Percentiles rank a stretch among this genome's conserved stretches.
These are phyloP conservation scores for Crossaster papposus DNA, from an alignment of 53 echinoderm and acorn worm species.

Conservation along the genomic window DNA sequence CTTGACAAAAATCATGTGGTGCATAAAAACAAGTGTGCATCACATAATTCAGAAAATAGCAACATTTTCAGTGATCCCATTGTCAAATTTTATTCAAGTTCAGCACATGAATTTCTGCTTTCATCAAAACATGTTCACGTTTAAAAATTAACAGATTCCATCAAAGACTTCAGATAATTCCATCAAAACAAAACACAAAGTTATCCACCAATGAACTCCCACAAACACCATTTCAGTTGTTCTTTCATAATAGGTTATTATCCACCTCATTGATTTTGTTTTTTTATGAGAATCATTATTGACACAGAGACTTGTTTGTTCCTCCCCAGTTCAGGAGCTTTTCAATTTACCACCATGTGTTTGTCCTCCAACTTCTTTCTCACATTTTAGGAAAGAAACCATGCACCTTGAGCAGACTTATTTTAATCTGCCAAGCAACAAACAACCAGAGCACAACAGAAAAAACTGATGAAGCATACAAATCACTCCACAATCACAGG, in stretches of 20 bases:
- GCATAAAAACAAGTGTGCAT: no score
- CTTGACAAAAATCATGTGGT: no score
- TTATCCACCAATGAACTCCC: neutral
- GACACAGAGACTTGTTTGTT: neutral
- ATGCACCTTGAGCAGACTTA: neutral
- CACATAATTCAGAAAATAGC: no score
- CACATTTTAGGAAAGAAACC: neutral
- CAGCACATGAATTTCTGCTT: no score
- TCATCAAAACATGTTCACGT: no score
- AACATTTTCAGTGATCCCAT: no score
- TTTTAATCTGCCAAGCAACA: constrained; percentile 50
- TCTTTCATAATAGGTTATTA: neutral
- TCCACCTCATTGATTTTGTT: neutral
- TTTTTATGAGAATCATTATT: neutral
- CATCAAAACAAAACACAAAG: neutral
- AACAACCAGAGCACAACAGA: constrained; percentile 26
- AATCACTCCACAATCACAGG: constrained; percentile 36
- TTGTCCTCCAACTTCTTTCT: neutral
- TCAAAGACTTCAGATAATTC: no score
- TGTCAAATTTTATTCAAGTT: no score
- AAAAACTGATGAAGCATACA: constrained; percentile 12
- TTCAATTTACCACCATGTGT: neutral
- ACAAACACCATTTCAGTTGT: neutral
- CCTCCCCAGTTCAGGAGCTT: neutral
- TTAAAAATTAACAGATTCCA: no score